Percentiles rank a stretch among this genome's conserved stretches.
Conservation (phyloP, 2,113 vertebrate species). For the Bujurquina vittata region DNA sequence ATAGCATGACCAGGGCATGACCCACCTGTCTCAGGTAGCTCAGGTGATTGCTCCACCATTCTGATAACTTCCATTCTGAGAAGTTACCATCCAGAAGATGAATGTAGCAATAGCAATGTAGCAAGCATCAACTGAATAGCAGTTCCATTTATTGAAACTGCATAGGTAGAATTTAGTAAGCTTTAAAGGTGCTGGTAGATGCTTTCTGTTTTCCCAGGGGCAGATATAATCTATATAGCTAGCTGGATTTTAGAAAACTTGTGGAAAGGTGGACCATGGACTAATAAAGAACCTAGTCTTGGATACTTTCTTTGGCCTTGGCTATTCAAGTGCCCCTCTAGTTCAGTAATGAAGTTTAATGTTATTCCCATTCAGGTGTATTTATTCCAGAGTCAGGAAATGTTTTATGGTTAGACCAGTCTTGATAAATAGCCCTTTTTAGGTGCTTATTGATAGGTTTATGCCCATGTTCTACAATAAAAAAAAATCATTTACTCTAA, state of each 20-base stretch:
- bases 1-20: neutral
- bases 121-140: neutral
- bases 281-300: neutral
- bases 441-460: slow-evolving; percentile 10
- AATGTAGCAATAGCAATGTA: neutral
- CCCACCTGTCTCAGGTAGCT: neutral
- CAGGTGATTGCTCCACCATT: neutral
- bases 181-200: neutral
- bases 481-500: neutral
- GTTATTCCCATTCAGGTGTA: neutral
- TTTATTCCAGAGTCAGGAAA: neutral
- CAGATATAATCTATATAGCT: too few relatives aligned
- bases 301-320: neutral
- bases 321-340: neutral
- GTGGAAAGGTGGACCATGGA: neutral
- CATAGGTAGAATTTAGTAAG: neutral
- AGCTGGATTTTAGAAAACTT: neutral
- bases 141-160: neutral
- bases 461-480: slow-evolving; percentile 23
- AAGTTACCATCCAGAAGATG: neutral
- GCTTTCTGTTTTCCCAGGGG: neutral
- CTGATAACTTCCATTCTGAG: neutral
- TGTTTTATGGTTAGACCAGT: slow-evolving; percentile 18
- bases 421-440: neutral
- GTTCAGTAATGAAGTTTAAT: neutral